These are phyloP conservation scores for Agonopterix arenella DNA, from an alignment of 2,888 invertebrate genomes.

Conservation along the genomic window DNA sequence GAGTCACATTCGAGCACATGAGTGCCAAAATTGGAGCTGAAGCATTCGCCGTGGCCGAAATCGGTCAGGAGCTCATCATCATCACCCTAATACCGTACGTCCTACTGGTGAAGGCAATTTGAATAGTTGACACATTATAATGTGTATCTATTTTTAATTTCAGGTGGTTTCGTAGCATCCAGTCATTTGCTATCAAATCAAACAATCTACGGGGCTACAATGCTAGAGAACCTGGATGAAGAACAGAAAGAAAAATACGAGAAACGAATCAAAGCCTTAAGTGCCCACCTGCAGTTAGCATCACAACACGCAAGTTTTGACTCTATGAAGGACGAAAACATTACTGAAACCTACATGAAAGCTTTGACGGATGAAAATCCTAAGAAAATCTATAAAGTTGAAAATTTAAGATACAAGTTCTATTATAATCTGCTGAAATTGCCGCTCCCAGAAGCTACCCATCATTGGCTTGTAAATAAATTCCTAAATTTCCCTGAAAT, in stretches of 20 bases:
- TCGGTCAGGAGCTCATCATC: too few relatives aligned
- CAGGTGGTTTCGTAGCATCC: conserved; percentile 82
- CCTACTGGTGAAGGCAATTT: too few relatives aligned
- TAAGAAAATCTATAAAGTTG: conserved; percentile 79
- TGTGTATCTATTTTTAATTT: conserved; percentile 14
- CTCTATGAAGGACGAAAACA: conserved; percentile 68
- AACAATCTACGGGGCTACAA: conserved; percentile 75
- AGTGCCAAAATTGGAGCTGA: too few relatives aligned
- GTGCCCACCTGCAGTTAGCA: conserved; percentile 73
- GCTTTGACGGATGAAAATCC: conserved; percentile 79
- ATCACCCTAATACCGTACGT: too few relatives aligned
- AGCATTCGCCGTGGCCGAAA: too few relatives aligned
- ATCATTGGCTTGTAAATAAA: conserved; percentile 78
- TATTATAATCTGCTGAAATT: conserved; percentile 81
- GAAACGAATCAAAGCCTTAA: conserved; percentile 80
- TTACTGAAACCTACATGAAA: conserved; percentile 79
- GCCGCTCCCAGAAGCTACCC: conserved; percentile 70
- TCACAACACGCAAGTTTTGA: conserved; percentile 52
- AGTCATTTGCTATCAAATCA: conserved; percentile 84
- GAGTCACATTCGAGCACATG: too few relatives aligned
- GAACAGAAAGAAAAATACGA: conserved; percentile 81
- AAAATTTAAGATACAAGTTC: conserved; percentile 80
- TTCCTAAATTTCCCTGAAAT: conserved; percentile 80
- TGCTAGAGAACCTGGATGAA: conserved; percentile 78
- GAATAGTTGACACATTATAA: too few relatives aligned